phyloP scores from a whole-genome alignment of 2,888 invertebrate species.

The Acanthosoma haemorrhoidale region DNA sequence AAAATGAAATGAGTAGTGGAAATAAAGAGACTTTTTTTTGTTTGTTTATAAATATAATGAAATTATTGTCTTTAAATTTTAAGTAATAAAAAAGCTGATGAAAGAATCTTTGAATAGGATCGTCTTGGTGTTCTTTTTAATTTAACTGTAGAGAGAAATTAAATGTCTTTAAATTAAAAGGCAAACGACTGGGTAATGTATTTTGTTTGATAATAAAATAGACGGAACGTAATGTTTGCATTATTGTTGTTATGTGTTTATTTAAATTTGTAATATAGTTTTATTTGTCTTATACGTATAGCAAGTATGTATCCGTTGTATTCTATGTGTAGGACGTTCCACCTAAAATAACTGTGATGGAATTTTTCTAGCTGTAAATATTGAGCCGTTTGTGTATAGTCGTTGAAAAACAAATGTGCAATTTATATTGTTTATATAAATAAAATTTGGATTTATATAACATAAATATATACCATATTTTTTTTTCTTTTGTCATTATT shows the following conservation, averaged over 20 bases:
- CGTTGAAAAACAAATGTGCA: conserved; percentile 38
- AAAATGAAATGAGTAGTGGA: conserved; percentile 8
- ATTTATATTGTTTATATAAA: conserved; percentile 38
- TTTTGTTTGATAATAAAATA: conserved; percentile 19
- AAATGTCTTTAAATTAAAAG: conserved; percentile 16
- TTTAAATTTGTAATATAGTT: conserved; percentile 15
- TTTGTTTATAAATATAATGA: neutral
- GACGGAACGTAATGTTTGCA: conserved; percentile 14
- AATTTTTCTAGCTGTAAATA: conserved; percentile 38
- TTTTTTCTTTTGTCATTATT: no score
- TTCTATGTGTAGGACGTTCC: conserved; percentile 30
- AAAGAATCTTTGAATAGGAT: neutral
- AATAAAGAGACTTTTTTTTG: neutral
- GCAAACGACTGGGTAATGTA: conserved; percentile 21
- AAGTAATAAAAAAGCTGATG: neutral
- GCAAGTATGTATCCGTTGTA: conserved; percentile 26
- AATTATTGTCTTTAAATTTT: neutral
- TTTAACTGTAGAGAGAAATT: conserved; percentile 21
- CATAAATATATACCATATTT: conserved; percentile 26
- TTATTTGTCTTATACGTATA: conserved; percentile 16
- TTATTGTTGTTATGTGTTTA: conserved; percentile 25
- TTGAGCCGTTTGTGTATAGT: conserved; percentile 37
- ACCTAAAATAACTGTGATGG: conserved; percentile 39
- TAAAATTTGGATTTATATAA: conserved; percentile 29
- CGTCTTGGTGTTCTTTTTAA: neutral